Conservation (phyloP, 2,797 vertebrate species). For the Allobates femoralis region DNA sequence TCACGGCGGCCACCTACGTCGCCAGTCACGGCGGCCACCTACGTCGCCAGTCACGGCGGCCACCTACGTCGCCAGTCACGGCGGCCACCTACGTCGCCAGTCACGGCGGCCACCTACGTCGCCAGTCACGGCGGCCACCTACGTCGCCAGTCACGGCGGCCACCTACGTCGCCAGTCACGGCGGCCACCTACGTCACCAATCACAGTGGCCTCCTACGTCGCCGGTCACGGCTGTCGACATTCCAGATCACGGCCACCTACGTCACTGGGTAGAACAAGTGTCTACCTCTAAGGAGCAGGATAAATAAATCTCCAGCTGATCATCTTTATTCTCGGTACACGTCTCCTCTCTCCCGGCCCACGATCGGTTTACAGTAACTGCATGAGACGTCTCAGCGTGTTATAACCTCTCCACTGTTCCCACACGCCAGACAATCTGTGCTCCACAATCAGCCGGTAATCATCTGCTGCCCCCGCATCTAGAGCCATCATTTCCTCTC, state of each 20-base stretch:
- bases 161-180: too few species aligned
- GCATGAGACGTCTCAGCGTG: conserved; percentile 11
- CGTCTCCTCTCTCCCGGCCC: neutral
- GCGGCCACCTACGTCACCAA: too few species aligned
- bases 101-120: too few species aligned
- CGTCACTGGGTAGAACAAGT: neutral
- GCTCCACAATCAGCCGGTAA: neutral
- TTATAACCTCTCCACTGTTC: conserved; percentile 3
- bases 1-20: too few species aligned
- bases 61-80: too few species aligned
- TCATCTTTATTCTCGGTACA: conserved; percentile 1
- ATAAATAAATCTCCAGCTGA: conserved; percentile 15
- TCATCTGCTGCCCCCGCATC: neutral
- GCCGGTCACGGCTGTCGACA: too few species aligned
- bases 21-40: too few species aligned
- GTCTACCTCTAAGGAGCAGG: neutral
- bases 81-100: too few species aligned
- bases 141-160: too few species aligned
- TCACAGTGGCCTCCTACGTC: too few species aligned
- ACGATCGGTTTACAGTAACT: conserved; percentile 11
- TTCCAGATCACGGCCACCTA: neutral
- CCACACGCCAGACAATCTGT: neutral
- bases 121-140: too few species aligned
- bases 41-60: too few species aligned
- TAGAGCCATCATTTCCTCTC: neutral